Percentiles rank a stretch among this genome's conserved stretches.
Conservation (phyloP, 2,113 vertebrate genomes). For the Grantiella picta region DNA sequence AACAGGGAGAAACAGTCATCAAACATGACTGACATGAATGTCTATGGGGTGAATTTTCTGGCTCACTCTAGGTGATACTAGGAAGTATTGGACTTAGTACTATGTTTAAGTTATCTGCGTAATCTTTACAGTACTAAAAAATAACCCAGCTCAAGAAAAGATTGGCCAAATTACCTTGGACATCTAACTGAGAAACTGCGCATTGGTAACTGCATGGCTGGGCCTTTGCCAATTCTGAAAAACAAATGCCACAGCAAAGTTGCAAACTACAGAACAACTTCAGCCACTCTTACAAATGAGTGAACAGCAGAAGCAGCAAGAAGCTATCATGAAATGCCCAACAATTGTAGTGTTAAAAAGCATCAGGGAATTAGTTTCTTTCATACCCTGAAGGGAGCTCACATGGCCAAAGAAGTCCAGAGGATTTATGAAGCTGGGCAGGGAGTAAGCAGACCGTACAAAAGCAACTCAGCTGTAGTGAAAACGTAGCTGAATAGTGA, state of each 20-base stretch:
- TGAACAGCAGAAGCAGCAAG: not conserved
- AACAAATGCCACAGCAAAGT: not conserved
- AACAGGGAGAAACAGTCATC: not conserved
- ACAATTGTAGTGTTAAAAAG: accelerated
- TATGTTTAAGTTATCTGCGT: not conserved
- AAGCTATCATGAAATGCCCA: not conserved
- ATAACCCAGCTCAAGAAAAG: not conserved
- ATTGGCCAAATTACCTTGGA: not conserved
- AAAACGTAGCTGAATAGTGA: not conserved
- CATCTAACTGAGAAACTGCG: not conserved
- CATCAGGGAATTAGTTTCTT: not conserved
- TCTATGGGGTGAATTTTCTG: not conserved
- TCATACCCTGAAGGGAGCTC: not conserved
- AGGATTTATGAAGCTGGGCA: not conserved
- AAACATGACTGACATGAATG: not conserved
- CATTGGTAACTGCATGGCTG: not conserved
- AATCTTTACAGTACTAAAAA: not conserved
- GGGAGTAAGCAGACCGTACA: not conserved
- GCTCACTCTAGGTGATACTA: not conserved
- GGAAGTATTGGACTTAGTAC: not conserved
- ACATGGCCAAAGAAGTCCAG: not conserved
- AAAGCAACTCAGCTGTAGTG: not conserved
- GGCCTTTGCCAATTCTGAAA: not conserved
- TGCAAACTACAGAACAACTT: not conserved
- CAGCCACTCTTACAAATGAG: not conserved